A percentile compares a stretch with the other conserved stretches of the same genome.
Evolutionary conservation across 30 jellyfish, hydroid and myxozoan species (phyloP).

Genomic region (Turritopsis dohrnii): DNA sequence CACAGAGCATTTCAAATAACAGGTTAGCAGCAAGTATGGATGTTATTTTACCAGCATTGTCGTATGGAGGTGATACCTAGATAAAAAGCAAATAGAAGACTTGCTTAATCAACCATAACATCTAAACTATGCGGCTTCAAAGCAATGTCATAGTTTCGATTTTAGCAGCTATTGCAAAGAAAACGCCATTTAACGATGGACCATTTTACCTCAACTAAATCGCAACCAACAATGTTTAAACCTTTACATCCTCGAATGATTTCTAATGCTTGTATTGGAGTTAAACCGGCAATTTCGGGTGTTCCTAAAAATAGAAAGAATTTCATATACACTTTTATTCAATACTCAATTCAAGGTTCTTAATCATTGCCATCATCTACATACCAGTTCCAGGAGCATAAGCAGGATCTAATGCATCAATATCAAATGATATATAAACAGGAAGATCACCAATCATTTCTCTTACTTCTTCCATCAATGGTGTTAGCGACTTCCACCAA

Average conservation of each 20-base stretch:
- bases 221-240: slow-evolving; percentile 72
- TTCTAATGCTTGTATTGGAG: slow-evolving; percentile 73
- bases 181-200: too few relatives aligned
- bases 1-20: slow-evolving; percentile 84
- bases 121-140: too few relatives aligned
- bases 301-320: slow-evolving; percentile 41
- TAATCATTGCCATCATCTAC: background rate
- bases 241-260: slow-evolving; percentile 78
- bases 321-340: too few relatives aligned
- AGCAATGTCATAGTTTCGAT: too few relatives aligned
- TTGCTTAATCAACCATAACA: too few relatives aligned
- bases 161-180: too few relatives aligned
- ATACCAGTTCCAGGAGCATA: slow-evolving; percentile 90
- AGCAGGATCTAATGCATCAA: slow-evolving; percentile 73
- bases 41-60: slow-evolving; percentile 57
- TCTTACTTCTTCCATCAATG: slow-evolving; percentile 78
- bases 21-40: slow-evolving; percentile 77
- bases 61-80: slow-evolving; percentile 89
- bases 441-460: slow-evolving; percentile 81
- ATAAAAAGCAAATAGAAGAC: background rate
- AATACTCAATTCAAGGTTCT: background rate
- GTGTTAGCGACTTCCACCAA: slow-evolving; percentile 63
- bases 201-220: slow-evolving; percentile 79
- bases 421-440: slow-evolving; percentile 67
- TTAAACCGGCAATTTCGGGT: slow-evolving; percentile 82